Percentiles rank a stretch among this genome's conserved stretches.
Evolutionary conservation across 1,140 invertebrate genomes (phyloP).

Genomic region (Drosophila erecta): DNA sequence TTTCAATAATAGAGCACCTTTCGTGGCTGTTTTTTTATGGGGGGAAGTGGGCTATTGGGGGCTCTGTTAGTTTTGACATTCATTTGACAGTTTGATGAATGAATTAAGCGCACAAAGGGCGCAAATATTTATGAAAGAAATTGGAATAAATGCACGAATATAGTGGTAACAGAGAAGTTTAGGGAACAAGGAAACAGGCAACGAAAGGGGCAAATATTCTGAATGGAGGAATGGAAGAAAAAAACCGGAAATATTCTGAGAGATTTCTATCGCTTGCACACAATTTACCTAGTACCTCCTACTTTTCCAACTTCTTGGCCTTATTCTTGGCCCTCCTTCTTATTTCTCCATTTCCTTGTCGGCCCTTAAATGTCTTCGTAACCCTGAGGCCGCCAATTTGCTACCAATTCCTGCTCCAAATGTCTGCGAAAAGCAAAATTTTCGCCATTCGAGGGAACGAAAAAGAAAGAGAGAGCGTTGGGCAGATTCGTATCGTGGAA

Average conservation of each 20-base stretch:
- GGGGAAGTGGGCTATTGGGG: slow-evolving; percentile 2
- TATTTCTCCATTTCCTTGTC: slow-evolving; percentile 38
- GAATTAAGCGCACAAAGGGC: slow-evolving; percentile 52
- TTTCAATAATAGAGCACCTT: slow-evolving; percentile 58
- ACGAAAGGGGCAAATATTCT: slow-evolving; percentile 14
- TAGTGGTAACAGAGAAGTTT: slow-evolving; percentile 6
- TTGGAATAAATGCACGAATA: slow-evolving; percentile 14
- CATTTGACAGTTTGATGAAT: slow-evolving; percentile 67
- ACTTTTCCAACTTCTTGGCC: slow-evolving; percentile 37
- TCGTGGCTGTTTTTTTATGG: slow-evolving; percentile 16
- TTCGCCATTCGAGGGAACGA: slow-evolving; percentile 13
- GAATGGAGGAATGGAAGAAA: neutral
- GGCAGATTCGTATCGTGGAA: slow-evolving; percentile 74
- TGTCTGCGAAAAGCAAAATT: slow-evolving; percentile 55
- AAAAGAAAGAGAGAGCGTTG: slow-evolving; percentile 29
- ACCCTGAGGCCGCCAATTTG: slow-evolving; percentile 70
- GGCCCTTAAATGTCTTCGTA: slow-evolving; percentile 55
- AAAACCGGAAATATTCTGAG: slow-evolving; percentile 11
- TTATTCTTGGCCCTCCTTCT: slow-evolving; percentile 17
- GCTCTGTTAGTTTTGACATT: slow-evolving; percentile 58
- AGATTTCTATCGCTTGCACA: slow-evolving; percentile 46
- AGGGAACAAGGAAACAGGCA: slow-evolving; percentile 36
- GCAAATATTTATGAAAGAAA: slow-evolving; percentile 48
- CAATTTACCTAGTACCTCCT: slow-evolving; percentile 34
- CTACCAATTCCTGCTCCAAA: slow-evolving; percentile 73